Conservation (phyloP, 2,797 vertebrate species). For the Gadopsis bispinosus region DNA sequence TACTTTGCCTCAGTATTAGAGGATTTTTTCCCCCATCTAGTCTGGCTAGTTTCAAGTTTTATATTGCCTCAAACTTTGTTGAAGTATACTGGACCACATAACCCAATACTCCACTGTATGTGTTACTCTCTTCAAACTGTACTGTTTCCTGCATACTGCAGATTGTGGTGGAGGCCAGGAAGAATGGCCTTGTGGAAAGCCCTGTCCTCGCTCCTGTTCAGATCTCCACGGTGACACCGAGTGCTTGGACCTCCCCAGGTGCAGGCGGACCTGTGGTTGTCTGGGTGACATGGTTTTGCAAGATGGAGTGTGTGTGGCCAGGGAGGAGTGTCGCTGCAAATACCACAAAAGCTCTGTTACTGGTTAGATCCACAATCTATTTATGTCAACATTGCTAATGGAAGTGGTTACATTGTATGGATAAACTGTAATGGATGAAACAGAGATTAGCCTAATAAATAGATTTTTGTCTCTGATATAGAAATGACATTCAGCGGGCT, state of each 20-base stretch:
- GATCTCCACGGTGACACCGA: conserved; percentile 86
- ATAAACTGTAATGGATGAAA: not conserved
- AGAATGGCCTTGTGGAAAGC: conserved; percentile 86
- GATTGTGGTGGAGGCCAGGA: conserved; percentile 86
- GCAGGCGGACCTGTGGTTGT: conserved; percentile 87
- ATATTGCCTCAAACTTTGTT: not conserved
- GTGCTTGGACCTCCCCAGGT: conserved; percentile 81
- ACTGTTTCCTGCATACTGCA: conserved; percentile 51
- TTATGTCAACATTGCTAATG: not conserved
- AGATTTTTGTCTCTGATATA: not conserved
- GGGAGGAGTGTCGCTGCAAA: conserved; percentile 86
- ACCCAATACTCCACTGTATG: not conserved
- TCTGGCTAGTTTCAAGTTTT: not conserved
- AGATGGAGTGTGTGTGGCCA: conserved; percentile 85
- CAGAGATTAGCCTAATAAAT: not conserved
- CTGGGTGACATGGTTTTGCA: conserved; percentile 85
- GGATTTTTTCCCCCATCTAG: not conserved
- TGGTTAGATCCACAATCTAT: conserved; percentile 73
- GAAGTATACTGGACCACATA: not conserved
- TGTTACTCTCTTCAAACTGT: not conserved
- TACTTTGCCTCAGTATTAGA: not conserved
- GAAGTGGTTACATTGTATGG: not conserved
- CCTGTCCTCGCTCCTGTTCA: conserved; percentile 89
- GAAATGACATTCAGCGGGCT: conserved; percentile 52
- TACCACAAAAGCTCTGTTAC: conserved; percentile 80